phyloP scores from a whole-genome alignment of 2,888 invertebrate species.

The Cistogaster globosa region DNA sequence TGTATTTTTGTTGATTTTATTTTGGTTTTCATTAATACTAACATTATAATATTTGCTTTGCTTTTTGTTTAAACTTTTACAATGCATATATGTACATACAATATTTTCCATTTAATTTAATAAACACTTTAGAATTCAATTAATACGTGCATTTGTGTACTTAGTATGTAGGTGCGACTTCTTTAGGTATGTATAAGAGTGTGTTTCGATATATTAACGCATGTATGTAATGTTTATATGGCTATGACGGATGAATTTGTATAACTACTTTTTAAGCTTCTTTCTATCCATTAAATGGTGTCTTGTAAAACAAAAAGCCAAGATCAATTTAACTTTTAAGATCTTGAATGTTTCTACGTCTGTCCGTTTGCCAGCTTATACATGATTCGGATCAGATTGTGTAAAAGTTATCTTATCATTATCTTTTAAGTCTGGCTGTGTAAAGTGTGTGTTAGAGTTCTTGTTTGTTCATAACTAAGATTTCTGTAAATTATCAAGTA shows the following conservation, averaged over 20 bases:
- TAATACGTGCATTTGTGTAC: slow-evolving; percentile 49
- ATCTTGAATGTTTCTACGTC: not conserved
- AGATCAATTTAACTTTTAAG: slow-evolving; percentile 46
- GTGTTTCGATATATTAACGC: not conserved
- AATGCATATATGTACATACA: too few relatives aligned
- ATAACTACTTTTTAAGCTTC: not conserved
- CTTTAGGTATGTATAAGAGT: not conserved
- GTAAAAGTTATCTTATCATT: not conserved
- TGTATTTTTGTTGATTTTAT: too few relatives aligned
- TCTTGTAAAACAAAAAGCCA: slow-evolving; percentile 14
- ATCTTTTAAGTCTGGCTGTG: slow-evolving; percentile 41
- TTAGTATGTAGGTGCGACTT: not conserved
- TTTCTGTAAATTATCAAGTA: slow-evolving; percentile 65
- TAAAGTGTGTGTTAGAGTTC: slow-evolving; percentile 12
- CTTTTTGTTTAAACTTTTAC: slow-evolving; percentile 62
- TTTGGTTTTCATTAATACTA: not conserved
- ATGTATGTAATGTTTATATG: too few relatives aligned
- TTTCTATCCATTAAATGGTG: too few relatives aligned
- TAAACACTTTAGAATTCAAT: slow-evolving; percentile 73
- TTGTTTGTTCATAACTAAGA: slow-evolving; percentile 47
- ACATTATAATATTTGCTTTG: slow-evolving; percentile 21
- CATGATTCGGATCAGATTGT: not conserved
- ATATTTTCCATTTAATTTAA: slow-evolving; percentile 74
- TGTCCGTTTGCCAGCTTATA: not conserved
- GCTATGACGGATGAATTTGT: not conserved